Base-by-base conservation (phyloP, 92 coral and sea anemone species). In the Paramuricea clavata region DNA sequence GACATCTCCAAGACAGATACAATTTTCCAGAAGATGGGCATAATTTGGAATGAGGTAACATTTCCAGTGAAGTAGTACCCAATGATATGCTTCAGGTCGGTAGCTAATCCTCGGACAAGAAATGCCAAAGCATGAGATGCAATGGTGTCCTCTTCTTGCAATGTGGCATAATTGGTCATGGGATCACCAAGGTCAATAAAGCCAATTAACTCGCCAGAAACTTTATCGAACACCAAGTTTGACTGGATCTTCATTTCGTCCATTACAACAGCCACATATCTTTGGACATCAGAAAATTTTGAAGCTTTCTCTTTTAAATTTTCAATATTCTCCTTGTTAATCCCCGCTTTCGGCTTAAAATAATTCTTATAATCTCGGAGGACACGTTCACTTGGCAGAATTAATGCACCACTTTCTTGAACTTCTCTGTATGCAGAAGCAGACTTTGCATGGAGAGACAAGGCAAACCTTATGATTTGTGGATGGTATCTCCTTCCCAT, bases 51-150 rank as follows among this genome's bases (percentile, higher is more conserved):
- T 7, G 68, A 59, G 7, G 68, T 6, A 5, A 59, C 30, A 59
- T 59, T 59, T 19, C 68, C 68, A 59, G 68, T 59, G 68, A 59
- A 59, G 68, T 59, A 59, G 15, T 59, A 59, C 30, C 68, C 68
- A 19, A 59, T 59, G 68, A 59, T 59, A 16, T 59, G 68, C 68
- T 59, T 59, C 68, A 59, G 5, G 68, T 59, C 68, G 25, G 68
- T 59, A 59, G 6, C 5, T 19, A 59, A 26, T 59, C 68, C 68
- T 4, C 22, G 23, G 7, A 59, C 68, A 59, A 59, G 68, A 26
- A 59, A 59, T 4, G 68, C 22, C 22, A 59, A 59, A 59, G 68
- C 68, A 59, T 59, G 68, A 26, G 68, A 59, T 4, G 68, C 68
- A 59, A 59, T 19, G 6, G 22, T 59, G 30, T 59, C n/a, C n/a